Conservation (phyloP, 2,113 vertebrate species). For the Charadrius vociferus region DNA sequence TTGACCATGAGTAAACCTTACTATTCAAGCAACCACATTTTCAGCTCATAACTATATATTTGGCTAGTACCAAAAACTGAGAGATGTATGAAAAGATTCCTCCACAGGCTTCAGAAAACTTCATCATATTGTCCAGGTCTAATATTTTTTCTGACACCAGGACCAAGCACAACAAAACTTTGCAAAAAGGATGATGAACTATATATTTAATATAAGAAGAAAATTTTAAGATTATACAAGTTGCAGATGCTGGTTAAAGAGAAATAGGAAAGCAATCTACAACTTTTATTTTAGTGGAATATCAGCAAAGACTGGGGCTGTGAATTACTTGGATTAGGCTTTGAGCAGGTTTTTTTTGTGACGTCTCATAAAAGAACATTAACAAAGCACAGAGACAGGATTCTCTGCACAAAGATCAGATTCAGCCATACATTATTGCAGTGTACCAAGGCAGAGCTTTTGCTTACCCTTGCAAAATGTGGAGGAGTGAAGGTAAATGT, state of each 20-base stretch:
- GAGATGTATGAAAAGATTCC: neutral
- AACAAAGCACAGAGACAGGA: neutral
- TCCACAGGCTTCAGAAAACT: neutral
- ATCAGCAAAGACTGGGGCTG: neutral
- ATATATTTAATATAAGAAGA: neutral
- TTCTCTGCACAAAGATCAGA: neutral
- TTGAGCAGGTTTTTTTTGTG: neutral
- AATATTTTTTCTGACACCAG: neutral
- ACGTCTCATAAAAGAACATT: neutral
- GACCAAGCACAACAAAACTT: neutral
- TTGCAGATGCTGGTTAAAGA: neutral
- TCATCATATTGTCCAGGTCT: neutral
- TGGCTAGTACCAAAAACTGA: neutral
- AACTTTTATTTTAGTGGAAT: neutral
- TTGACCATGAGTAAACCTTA: constrained; percentile 14
- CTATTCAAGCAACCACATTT: constrained; percentile 46
- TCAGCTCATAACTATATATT: neutral
- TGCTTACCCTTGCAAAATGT: neutral
- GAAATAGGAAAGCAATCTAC: neutral
- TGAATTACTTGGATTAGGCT: neutral
- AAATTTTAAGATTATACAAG: neutral
- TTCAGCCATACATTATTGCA: neutral
- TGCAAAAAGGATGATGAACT: neutral
- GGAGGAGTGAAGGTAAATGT: neutral
- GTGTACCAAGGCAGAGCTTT: neutral